Percentiles rank a stretch among this genome's conserved stretches.
phyloP scores from a whole-genome alignment of 2,797 vertebrate species.

The Threskiornis aethiopicus region DNA sequence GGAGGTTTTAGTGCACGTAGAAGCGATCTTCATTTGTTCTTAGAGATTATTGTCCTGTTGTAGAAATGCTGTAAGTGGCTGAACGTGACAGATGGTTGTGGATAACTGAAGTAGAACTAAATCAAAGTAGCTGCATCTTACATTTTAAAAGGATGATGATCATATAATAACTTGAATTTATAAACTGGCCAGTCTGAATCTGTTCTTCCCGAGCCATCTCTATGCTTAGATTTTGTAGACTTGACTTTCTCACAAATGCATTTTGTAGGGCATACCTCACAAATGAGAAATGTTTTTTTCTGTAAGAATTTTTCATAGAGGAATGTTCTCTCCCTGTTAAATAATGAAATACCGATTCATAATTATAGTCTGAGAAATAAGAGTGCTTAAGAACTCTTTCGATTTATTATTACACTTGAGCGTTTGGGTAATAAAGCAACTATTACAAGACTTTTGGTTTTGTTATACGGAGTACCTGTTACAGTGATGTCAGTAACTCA shows the following conservation, averaged over 20 bases:
- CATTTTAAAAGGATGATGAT: constrained; percentile 10
- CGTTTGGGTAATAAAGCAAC: neutral
- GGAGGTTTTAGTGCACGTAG: neutral
- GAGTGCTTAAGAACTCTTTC: constrained; percentile 14
- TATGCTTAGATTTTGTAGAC: neutral
- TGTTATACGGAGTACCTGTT: neutral
- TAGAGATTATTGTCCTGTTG: neutral
- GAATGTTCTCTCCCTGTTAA: neutral
- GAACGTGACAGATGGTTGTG: neutral
- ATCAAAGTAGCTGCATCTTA: neutral
- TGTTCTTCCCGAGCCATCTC: neutral
- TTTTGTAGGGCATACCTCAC: neutral
- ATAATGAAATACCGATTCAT: neutral
- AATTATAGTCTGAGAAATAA: neutral
- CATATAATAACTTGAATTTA: neutral
- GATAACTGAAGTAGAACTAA: neutral
- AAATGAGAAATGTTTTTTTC: neutral
- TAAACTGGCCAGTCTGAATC: neutral
- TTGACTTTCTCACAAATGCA: neutral
- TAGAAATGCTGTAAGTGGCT: neutral
- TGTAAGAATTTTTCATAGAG: neutral
- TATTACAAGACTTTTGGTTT: neutral
- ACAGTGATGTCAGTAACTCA: neutral
- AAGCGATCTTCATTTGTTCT: neutral
- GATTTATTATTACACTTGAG: neutral